Percentiles rank a stretch among this genome's conserved stretches.
phyloP scores from a whole-genome alignment of 2,888 invertebrate species.

The Drosophila basisetae region DNA sequence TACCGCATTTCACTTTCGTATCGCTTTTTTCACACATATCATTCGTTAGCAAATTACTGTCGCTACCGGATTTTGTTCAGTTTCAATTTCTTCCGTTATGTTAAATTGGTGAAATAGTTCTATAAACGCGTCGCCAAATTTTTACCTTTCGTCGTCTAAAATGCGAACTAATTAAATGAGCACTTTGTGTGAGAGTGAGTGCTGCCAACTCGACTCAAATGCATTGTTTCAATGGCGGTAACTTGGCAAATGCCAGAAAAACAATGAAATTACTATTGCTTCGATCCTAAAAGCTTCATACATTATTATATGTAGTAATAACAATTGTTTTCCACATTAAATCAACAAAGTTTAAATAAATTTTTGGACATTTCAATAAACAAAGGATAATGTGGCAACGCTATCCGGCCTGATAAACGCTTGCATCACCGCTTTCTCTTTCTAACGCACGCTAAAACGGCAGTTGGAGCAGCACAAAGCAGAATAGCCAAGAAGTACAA shows the following conservation, averaged over 20 bases:
- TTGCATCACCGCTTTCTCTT: slow-evolving; percentile 59
- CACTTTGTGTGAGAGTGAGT: slow-evolving; percentile 65
- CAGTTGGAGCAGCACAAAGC: slow-evolving; percentile 33
- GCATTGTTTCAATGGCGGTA: slow-evolving; percentile 70
- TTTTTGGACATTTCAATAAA: slow-evolving; percentile 4
- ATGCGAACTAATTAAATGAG: slow-evolving; percentile 81
- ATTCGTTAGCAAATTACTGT: slow-evolving; percentile 32
- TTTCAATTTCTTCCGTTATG: slow-evolving; percentile 49
- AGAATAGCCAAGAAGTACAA: slow-evolving; percentile 40
- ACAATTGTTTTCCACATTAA: slow-evolving; percentile 1
- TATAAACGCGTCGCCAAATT: slow-evolving; percentile 74
- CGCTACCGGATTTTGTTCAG: slow-evolving; percentile 67
- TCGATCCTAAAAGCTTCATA: neutral
- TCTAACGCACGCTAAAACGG: slow-evolving; percentile 43
- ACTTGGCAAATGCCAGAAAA: slow-evolving; percentile 20
- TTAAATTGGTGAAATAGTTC: slow-evolving; percentile 50
- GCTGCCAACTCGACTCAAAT: slow-evolving; percentile 61
- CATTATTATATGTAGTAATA: neutral
- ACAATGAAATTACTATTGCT: accelerated
- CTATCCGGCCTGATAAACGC: slow-evolving; percentile 55
- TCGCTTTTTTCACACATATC: slow-evolving; percentile 33
- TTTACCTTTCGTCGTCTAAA: slow-evolving; percentile 82
- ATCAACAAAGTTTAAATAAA: slow-evolving; percentile 23
- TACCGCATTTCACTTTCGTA: slow-evolving; percentile 64
- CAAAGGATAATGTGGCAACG: slow-evolving; percentile 47